These are phyloP conservation scores for Aspidoscelis tigris DNA, from an alignment of 2,113 vertebrate genomes.

Conservation along the genomic window DNA sequence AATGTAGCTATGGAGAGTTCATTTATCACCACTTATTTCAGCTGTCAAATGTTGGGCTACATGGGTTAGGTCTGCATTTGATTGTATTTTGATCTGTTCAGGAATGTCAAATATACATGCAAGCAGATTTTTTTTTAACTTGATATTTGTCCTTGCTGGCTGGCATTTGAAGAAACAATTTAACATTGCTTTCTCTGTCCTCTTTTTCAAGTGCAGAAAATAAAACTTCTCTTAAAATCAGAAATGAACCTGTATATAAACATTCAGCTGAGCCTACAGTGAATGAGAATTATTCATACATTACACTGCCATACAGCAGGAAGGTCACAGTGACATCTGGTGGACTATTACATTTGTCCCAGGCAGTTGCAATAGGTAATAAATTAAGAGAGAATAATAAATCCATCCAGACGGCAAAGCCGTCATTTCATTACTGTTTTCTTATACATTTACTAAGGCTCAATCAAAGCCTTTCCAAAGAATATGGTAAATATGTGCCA, in stretches of 20 bases:
- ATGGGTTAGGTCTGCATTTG: not conserved
- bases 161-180: slow-evolving; percentile 35
- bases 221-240: slow-evolving; percentile 41
- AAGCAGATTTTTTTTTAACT: not conserved
- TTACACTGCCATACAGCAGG: slow-evolving; percentile 41
- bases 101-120: not conserved
- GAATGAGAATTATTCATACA: slow-evolving; percentile 28
- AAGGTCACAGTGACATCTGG: slow-evolving; percentile 58
- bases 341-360: slow-evolving; percentile 41
- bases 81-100: not conserved
- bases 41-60: not conserved
- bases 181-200: slow-evolving; percentile 28
- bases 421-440: slow-evolving; percentile 24
- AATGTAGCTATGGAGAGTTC: not conserved
- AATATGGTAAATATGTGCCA: slow-evolving; percentile 34
- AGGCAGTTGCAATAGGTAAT: slow-evolving; percentile 30
- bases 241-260: slow-evolving; percentile 21
- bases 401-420: slow-evolving; percentile 11
- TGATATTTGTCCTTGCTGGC: not conserved
- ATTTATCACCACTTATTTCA: not conserved
- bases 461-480: slow-evolving; percentile 51
- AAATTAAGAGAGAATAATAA: not conserved
- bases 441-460: slow-evolving; percentile 24
- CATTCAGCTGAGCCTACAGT: slow-evolving; percentile 24
- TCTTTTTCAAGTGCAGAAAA: slow-evolving; percentile 39